Base-by-base conservation (phyloP, 2,888 invertebrate genomes). In the Itoplectis maculator region DNA sequence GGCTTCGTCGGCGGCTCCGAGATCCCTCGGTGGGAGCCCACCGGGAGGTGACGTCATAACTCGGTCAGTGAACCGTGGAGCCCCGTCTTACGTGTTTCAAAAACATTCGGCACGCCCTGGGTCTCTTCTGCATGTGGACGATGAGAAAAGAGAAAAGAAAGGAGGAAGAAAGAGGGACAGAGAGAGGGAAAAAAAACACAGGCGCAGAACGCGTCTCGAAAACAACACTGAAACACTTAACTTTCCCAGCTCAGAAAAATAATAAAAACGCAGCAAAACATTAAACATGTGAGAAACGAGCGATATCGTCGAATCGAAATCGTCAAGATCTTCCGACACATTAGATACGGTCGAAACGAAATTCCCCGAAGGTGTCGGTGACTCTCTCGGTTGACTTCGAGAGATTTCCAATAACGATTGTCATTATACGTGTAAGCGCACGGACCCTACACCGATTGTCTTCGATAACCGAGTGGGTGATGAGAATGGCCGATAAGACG, bases 21-120 rank as follows among this genome's bases (percentile, higher is more conserved):
- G 83, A 82, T 83, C 56, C 85, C 85, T 87, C 86, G 63, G 81
- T 75, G 79, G 79, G 80, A 75, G 81, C 61, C 79, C 74, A 79
- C 73, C 76, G 65, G 70, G 84, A 72, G 70, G 85, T 90, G 90
- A 90, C 91, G 90, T 90, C 90, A 90, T 91, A 91, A 90, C 89
- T 91, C 90, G 91, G 91, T 91, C 90, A 91, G 88, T 90, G 90
- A 91, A 90, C 90, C 90, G 87, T 79, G 82, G 84, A 2, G 29
- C 3, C 79, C 81, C 84, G 87, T 89, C 88, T 89, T 89, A 89
- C 88, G 88, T 88, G 88, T 88, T 89, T 90, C 86, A 86, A 89
- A 89, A 89, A 89, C 88, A 87, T 88, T 89, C 87, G 89, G 86
- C 89, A 86, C 88, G 51, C 88, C 65, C 68, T 65, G 49, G 42